Base-by-base conservation (phyloP, 2,113 vertebrate genomes). In the Melanerpes aurifrons region DNA sequence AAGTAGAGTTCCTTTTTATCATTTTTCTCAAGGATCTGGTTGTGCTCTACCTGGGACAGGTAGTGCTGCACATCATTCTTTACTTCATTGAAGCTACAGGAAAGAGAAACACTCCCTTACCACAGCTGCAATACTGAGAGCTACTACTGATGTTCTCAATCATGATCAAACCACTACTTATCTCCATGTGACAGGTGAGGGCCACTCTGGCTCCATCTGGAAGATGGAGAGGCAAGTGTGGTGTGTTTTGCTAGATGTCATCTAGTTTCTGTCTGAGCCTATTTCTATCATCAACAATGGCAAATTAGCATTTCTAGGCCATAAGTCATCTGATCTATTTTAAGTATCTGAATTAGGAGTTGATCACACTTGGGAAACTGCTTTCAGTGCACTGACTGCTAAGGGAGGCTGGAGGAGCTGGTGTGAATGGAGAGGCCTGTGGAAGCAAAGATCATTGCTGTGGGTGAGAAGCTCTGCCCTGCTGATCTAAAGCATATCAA, bases 1-100 rank as follows among this genome's bases (percentile, higher is more conserved):
- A 96, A 76, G 92, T 99, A 99, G 37, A 99, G 98, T 54, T 99
- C 98, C 0, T 97, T 98, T 92, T 98, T 99, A 74, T 99, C 98
- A 2, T 93, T 96, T 12, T 98, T 81, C 7, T 95, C 96, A 5
- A 98, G 77, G 89, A 99, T 94, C 14, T 96, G 58, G 47, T 92
- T 98, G 50, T 63, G 92, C 91, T 99, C 98, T 29, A 99, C 96
- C 71, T 24, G 94, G 40, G 85, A 95, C 91, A 99, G 96, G 95
- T 99, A 98, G 10, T 45, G 50, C 85, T 99, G 98, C 84, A 99
- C 96, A 56, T 99, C 98, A 15, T 21, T 87, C 68, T 98, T 98
- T 22, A 99, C 98, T 15, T 98, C 96, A 25, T 95, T 93, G 92
- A 99, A 99, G 96, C 99, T 99, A 69, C 12, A n/a, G 68, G 82